Evolutionary conservation across 1,140 invertebrate genomes (phyloP).

Genomic region (Phymastichus coffea): DNA sequence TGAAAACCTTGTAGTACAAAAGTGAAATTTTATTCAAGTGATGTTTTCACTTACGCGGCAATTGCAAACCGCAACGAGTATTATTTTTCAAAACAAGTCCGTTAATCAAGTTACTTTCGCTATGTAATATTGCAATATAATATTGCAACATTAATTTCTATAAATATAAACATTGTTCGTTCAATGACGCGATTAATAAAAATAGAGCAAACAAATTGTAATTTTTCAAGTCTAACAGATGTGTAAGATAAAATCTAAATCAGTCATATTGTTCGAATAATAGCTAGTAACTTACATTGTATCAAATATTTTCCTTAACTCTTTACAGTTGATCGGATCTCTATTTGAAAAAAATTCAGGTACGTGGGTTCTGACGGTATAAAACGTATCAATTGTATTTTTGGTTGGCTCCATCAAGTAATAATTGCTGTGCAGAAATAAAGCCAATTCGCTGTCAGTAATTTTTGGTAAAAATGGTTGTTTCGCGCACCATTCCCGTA

Average conservation of each 20-base stretch:
- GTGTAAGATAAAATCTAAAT: not conserved
- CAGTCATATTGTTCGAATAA: not conserved
- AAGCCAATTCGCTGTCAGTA: slow-evolving; percentile 59
- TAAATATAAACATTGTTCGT: too few species aligned
- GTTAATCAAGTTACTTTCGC: too few species aligned
- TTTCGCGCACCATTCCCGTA: slow-evolving; percentile 63
- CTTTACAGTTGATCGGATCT: slow-evolving; percentile 53
- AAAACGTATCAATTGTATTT: slow-evolving; percentile 64
- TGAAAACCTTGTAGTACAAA: too few species aligned
- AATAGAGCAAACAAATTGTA: too few species aligned
- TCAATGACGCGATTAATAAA: too few species aligned
- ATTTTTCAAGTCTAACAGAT: too few species aligned
- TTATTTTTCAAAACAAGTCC: too few species aligned
- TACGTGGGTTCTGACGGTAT: slow-evolving; percentile 63
- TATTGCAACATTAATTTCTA: too few species aligned
- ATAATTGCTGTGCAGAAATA: slow-evolving; percentile 67
- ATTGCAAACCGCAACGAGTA: too few species aligned
- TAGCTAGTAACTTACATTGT: slow-evolving; percentile 51
- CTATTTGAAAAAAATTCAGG: slow-evolving; percentile 63
- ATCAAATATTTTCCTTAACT: slow-evolving; percentile 53
- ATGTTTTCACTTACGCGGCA: too few species aligned
- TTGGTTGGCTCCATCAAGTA: slow-evolving; percentile 65
- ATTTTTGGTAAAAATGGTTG: slow-evolving; percentile 66
- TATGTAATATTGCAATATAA: too few species aligned
- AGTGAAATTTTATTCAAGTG: too few species aligned